Base-by-base conservation (phyloP, 1,140 invertebrate genomes). In the Whitmania pigra region DNA sequence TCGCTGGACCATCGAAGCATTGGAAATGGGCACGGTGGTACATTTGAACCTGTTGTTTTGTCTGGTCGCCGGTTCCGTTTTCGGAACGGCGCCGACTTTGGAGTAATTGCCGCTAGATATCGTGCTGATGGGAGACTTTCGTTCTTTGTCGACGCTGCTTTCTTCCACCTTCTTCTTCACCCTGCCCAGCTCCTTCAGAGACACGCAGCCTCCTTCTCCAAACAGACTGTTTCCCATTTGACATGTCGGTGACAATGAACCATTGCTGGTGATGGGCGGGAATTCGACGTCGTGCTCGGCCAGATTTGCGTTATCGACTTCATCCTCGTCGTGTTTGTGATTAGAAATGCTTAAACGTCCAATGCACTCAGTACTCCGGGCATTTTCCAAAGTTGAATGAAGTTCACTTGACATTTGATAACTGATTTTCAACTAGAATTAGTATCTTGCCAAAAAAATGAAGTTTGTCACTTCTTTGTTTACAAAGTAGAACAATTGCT, bases 381-480 rank as follows among this genome's bases (percentile, higher is more conserved):
- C 57, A 63, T 63, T 63, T 63, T 63, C 57, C 57, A 63, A 63
- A 63, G 22, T 63, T 63, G 22, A 7, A 25, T 25, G 22, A 25
- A 31, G 29, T 63, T 63, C 57, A 31, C 29, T 22, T 63, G 57
- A 63, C 57, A 63, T 63, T 63, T 63, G 57, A 63, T 25, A 63
- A 63, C 20, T 25, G 29, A 22, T 25, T 25, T 25, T 25, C 57
- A 63, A 63, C 57, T 63, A 63, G 22, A 13, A 6, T 63, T 63
- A 17, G 7, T 1, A 63, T 31, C 3, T 31, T 63, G 9, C 57
- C 57, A 63, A 13, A n/a, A 15, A n/a, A 49, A 49, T 49, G 43
- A 49, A 49, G 43, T 49, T 49, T 49, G 43, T 49, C 43, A 49
- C 43, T 49, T 49, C 43, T 49, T 11, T 49, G 43, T 49, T 49